These are phyloP conservation scores for Phallusia fumigata DNA, from an alignment of 23 tunicate species.

Conservation along the genomic window DNA sequence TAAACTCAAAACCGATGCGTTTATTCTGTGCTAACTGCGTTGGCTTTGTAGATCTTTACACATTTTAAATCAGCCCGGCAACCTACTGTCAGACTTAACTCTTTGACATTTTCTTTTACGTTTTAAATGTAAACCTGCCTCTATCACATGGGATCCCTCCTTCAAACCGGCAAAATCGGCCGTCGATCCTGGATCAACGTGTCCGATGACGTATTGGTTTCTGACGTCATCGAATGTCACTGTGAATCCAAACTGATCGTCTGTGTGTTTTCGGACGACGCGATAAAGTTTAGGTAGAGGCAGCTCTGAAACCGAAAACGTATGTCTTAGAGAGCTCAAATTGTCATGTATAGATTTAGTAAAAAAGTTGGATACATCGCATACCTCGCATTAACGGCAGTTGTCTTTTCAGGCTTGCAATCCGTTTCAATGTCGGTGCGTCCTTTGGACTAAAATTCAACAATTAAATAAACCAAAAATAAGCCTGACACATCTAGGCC, in stretches of 20 bases:
- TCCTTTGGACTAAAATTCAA: background rate
- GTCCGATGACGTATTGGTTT: slow-evolving; percentile 48
- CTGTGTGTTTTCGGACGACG: slow-evolving; percentile 29
- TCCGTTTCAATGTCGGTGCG: background rate
- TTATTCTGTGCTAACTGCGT: too few relatives aligned
- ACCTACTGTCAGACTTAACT: too few relatives aligned
- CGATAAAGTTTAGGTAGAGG: slow-evolving; percentile 88
- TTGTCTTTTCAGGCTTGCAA: background rate
- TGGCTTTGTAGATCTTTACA: too few relatives aligned
- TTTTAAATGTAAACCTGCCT: slow-evolving; percentile 28
- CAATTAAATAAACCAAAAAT: background rate
- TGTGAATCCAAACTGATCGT: slow-evolving; percentile 53
- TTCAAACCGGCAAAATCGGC: slow-evolving; percentile 88
- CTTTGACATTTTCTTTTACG: too few relatives aligned
- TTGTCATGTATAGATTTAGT: background rate
- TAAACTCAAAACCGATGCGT: too few relatives aligned
- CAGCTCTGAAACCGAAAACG: slow-evolving; percentile 37
- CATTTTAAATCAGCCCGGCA: too few relatives aligned
- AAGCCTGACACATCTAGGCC: too few relatives aligned
- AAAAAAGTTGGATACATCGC: background rate
- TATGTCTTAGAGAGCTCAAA: background rate
- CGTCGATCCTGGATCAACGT: slow-evolving; percentile 51
- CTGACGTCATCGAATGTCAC: slow-evolving; percentile 62
- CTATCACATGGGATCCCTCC: slow-evolving; percentile 66
- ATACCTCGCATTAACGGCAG: background rate